Percentiles rank a stretch among this genome's conserved stretches.
These are phyloP conservation scores for Glaucomys volans DNA, from an alignment of 2,113 vertebrate species.

Conservation along the genomic window DNA sequence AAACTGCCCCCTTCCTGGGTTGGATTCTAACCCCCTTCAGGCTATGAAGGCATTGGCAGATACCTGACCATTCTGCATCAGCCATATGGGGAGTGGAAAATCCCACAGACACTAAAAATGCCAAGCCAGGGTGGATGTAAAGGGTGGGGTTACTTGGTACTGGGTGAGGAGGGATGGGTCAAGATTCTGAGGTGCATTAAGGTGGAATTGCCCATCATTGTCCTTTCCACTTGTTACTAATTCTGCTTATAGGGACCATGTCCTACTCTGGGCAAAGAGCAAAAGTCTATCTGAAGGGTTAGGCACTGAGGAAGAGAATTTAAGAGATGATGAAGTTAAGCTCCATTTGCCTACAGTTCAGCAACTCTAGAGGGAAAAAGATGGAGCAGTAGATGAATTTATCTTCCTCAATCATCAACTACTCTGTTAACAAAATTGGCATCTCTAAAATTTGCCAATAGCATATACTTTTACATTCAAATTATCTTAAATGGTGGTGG, in stretches of 20 bases:
- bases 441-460: not conserved
- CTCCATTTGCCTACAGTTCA: not conserved
- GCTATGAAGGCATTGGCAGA: not conserved
- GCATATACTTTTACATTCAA: not conserved
- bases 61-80: not conserved
- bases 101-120: slow-evolving; percentile 33
- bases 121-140: not conserved
- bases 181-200: not conserved
- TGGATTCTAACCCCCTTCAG: not conserved
- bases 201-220: not conserved
- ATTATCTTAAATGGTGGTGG: not conserved
- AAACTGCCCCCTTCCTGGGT: not conserved
- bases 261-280: too few species aligned
- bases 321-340: fast-evolving
- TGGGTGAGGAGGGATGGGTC: not conserved
- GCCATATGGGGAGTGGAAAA: slow-evolving; percentile 37
- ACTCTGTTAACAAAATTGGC: not conserved
- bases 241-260: not conserved
- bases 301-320: not conserved
- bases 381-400: not conserved
- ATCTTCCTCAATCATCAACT: not conserved
- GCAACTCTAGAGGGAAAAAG: not conserved
- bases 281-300: not conserved
- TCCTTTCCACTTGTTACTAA: not conserved
- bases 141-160: not conserved